phyloP scores from a whole-genome alignment of 2,797 vertebrate species.

The Sciaenops ocellatus region DNA sequence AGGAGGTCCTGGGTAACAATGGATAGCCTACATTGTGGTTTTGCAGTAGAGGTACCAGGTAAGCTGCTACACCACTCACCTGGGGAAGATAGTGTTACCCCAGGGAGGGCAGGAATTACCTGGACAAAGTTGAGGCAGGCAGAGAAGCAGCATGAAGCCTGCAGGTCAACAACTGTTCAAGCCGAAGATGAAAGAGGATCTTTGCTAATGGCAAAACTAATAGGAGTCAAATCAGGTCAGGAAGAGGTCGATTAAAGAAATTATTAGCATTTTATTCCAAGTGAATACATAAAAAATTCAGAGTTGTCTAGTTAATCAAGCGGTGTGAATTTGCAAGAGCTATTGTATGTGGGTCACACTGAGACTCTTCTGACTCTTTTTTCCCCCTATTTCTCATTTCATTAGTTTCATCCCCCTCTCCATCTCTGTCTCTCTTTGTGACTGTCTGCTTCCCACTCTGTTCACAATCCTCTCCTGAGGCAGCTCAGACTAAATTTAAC shows the following conservation, averaged over 20 bases:
- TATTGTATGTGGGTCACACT: slow-evolving; percentile 58
- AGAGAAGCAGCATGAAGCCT: slow-evolving; percentile 23
- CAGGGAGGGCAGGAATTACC: slow-evolving; percentile 20
- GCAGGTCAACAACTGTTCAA: slow-evolving; percentile 48
- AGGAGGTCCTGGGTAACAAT: slow-evolving; percentile 32
- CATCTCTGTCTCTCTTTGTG: slow-evolving; percentile 33
- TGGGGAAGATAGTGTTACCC: slow-evolving; percentile 18
- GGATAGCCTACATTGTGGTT: slow-evolving; percentile 33
- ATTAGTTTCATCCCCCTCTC: slow-evolving; percentile 58
- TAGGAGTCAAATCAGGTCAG: slow-evolving; percentile 48
- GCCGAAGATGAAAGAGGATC: slow-evolving; percentile 48
- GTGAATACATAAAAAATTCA: slow-evolving; percentile 16
- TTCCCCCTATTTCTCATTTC: slow-evolving; percentile 48
- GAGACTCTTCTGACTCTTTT: slow-evolving; percentile 34
- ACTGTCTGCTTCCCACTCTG: slow-evolving; percentile 46
- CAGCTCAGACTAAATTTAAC: slow-evolving; percentile 53
- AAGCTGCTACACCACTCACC: slow-evolving; percentile 22
- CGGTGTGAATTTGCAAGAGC: slow-evolving; percentile 39
- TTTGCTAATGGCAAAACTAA: slow-evolving; percentile 36
- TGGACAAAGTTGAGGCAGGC: slow-evolving; percentile 9
- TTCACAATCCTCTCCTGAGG: slow-evolving; percentile 55
- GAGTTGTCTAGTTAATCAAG: slow-evolving; percentile 52
- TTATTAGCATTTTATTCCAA: slow-evolving; percentile 15
- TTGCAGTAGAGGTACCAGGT: slow-evolving; percentile 28
- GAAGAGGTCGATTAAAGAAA: slow-evolving; percentile 48